Conservation (phyloP, 2,888 invertebrate species). For the Tetragnatha montana region DNA sequence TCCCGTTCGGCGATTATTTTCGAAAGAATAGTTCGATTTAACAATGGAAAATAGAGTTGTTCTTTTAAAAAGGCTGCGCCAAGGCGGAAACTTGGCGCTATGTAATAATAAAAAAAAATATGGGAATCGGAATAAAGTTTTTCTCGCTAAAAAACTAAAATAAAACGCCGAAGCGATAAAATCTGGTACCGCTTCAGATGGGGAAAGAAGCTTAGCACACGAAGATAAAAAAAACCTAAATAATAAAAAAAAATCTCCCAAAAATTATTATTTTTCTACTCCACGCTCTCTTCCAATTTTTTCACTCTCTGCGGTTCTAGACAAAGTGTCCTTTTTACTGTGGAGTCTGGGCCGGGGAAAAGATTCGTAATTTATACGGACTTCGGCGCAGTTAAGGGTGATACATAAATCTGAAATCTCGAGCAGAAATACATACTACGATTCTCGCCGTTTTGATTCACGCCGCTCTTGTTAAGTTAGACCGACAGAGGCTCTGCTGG, state of each 20-base stretch:
- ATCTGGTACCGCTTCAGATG: slow-evolving; percentile 49
- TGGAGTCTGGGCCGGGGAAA: not conserved
- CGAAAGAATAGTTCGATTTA: slow-evolving; percentile 56
- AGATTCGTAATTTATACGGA: slow-evolving; percentile 57
- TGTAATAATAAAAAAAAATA: slow-evolving; percentile 44
- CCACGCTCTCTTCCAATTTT: slow-evolving; percentile 14
- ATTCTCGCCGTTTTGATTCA: not conserved
- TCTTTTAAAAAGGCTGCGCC: slow-evolving; percentile 30
- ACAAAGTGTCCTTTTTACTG: slow-evolving; percentile 51
- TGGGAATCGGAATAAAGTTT: not conserved
- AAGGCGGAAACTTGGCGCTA: slow-evolving; percentile 15
- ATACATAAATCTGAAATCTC: not conserved
- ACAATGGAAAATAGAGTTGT: slow-evolving; percentile 57
- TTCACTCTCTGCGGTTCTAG: slow-evolving; percentile 13
- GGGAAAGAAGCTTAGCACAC: slow-evolving; percentile 18
- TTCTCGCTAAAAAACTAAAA: slow-evolving; percentile 19
- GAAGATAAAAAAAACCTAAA: slow-evolving; percentile 18
- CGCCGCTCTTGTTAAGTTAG: slow-evolving; percentile 25
- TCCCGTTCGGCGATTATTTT: slow-evolving; percentile 50
- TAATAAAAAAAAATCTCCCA: not conserved
- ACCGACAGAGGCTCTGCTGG: not conserved
- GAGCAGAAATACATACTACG: not conserved
- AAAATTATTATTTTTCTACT: slow-evolving; percentile 30
- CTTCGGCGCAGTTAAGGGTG: slow-evolving; percentile 27
- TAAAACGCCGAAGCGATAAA: slow-evolving; percentile 52